Evolutionary conservation across 2,888 invertebrate genomes (phyloP).

Genomic region (Agonum fuliginosum): DNA sequence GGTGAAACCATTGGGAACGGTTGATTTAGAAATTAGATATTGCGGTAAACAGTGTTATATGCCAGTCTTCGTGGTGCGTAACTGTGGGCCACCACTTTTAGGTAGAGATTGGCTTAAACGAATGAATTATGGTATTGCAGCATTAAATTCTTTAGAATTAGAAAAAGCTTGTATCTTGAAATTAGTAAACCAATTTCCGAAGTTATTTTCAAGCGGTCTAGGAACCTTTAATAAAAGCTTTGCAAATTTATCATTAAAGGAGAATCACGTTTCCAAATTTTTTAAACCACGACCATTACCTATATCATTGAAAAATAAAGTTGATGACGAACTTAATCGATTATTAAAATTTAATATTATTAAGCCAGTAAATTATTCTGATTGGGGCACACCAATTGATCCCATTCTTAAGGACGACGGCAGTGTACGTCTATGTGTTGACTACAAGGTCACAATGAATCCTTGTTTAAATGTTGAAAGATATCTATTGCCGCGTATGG

Average conservation of each 20-base stretch:
- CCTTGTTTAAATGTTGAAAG: conserved; percentile 50
- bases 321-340: conserved; percentile 60
- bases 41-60: background rate
- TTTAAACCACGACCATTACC: conserved; percentile 61
- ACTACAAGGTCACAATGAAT: conserved; percentile 61
- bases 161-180: background rate
- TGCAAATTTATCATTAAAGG: conserved; percentile 34
- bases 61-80: background rate
- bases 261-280: conserved; percentile 34
- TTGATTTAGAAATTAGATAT: background rate
- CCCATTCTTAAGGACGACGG: conserved; percentile 63
- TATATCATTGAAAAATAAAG: conserved; percentile 60
- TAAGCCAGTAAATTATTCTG: conserved; percentile 56
- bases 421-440: conserved; percentile 63
- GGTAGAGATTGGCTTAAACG: background rate
- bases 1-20: background rate
- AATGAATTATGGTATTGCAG: background rate
- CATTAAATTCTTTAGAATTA: background rate
- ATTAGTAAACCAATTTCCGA: background rate
- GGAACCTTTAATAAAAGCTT: conserved; percentile 22
- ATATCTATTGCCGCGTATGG: conserved; percentile 59
- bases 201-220: conserved; percentile 26
- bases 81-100: background rate
- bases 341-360: conserved; percentile 60
- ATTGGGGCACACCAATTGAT: conserved; percentile 65